Conservation (phyloP, 1,140 invertebrate genomes). For the Mizuhopecten yessoensis region DNA sequence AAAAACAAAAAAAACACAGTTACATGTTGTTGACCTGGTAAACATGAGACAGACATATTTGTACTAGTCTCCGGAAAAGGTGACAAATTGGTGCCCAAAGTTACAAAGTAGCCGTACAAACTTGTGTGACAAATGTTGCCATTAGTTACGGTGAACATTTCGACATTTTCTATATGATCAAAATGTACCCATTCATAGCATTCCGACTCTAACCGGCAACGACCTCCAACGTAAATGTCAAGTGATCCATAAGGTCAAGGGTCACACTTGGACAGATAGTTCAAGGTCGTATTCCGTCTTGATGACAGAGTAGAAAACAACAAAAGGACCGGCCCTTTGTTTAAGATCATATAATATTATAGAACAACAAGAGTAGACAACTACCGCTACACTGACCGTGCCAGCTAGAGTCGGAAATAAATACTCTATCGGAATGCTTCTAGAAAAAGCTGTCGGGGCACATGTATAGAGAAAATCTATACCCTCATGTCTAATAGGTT, state of each 20-base stretch:
- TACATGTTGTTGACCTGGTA: not conserved
- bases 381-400: not conserved
- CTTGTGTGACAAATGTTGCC: not conserved
- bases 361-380: not conserved
- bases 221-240: not conserved
- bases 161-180: not conserved
- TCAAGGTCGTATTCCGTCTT: not conserved
- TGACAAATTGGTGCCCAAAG: not conserved
- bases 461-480: not conserved
- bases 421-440: conserved; percentile 32
- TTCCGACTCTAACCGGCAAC: conserved; percentile 28
- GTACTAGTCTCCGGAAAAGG: not conserved
- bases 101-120: not conserved
- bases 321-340: conserved; percentile 36
- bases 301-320: not conserved
- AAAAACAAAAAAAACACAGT: not conserved
- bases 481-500: not conserved
- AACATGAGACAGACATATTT: not conserved
- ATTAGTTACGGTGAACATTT: not conserved
- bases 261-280: not conserved
- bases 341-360: not conserved
- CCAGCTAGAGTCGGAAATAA: not conserved
- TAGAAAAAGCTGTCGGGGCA: not conserved
- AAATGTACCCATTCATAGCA: conserved; percentile 4
- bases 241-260: not conserved